These are phyloP conservation scores for Eumeta japonica DNA, from an alignment of 1,140 invertebrate species.

Conservation along the genomic window DNA sequence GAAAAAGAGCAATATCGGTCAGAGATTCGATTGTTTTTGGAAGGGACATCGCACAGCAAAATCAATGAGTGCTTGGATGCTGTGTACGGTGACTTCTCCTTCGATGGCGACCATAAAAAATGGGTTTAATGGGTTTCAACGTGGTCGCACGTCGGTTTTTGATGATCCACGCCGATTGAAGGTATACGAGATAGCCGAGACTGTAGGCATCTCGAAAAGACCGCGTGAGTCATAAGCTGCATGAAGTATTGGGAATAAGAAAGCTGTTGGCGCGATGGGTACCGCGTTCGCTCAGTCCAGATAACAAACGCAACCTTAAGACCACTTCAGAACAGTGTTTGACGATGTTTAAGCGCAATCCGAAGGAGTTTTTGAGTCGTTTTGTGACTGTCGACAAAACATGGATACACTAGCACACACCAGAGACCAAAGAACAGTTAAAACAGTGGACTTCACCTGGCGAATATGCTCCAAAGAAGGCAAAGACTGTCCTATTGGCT, in stretches of 20 bases:
- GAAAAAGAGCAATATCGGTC: too few relatives aligned
- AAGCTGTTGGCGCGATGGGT: too few relatives aligned
- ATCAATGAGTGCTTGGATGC: too few relatives aligned
- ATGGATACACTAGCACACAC: conserved; percentile 39
- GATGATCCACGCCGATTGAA: conserved; percentile 24
- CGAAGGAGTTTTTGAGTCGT: conserved; percentile 25
- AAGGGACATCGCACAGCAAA: too few relatives aligned
- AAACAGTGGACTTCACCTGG: conserved; percentile 16
- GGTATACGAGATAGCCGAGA: conserved; percentile 21
- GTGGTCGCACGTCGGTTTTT: conserved; percentile 24
- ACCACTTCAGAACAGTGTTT: conserved; percentile 25
- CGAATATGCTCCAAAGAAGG: conserved; percentile 26
- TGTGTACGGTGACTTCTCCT: conserved; percentile 20
- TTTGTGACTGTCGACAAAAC: conserved; percentile 35
- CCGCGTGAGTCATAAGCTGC: conserved; percentile 19
- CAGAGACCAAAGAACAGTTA: conserved; percentile 28
- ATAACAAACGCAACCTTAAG: conserved; percentile 24
- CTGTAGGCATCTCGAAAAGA: conserved; percentile 18
- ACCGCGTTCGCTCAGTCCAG: conserved; percentile 24
- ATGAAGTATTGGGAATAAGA: too few relatives aligned
- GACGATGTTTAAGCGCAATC: conserved; percentile 28
- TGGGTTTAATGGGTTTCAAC: conserved; percentile 26
- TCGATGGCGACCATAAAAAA: conserved; percentile 20
- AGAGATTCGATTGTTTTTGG: too few relatives aligned
- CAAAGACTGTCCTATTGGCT: conserved; percentile 24